These are phyloP conservation scores for Epinephelus coioides DNA, from an alignment of 2,797 vertebrate genomes.

Conservation along the genomic window DNA sequence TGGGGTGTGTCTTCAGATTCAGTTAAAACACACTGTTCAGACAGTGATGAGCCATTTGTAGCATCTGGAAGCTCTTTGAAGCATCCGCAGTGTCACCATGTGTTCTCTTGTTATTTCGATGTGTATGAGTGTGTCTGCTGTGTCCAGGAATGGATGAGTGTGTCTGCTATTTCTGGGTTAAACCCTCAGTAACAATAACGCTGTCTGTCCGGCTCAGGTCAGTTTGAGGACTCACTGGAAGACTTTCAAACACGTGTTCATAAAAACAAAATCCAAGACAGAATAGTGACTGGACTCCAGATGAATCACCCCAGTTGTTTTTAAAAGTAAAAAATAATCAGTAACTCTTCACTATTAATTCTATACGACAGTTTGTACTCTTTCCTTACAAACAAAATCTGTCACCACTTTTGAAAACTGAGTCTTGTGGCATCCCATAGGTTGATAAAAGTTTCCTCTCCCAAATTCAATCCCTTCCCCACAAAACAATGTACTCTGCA, in stretches of 20 bases:
- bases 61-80: too few species aligned
- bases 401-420: too few species aligned
- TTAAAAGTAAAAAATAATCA: background rate
- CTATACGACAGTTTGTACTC: too few species aligned
- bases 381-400: too few species aligned
- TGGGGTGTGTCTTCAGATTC: background rate
- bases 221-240: background rate
- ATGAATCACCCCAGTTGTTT: too few species aligned
- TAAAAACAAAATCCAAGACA: background rate
- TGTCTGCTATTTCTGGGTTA: constrained; percentile 13
- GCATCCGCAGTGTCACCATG: background rate
- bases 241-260: background rate
- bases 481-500: too few species aligned
- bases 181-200: background rate
- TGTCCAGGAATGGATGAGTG: background rate
- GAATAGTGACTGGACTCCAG: background rate
- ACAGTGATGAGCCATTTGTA: background rate
- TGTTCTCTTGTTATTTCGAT: constrained; percentile 4
- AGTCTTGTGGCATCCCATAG: too few species aligned
- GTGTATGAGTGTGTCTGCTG: constrained; percentile 4
- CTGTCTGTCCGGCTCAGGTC: background rate
- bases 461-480: too few species aligned
- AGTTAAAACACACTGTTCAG: background rate
- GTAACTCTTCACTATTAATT: background rate
- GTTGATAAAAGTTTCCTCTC: too few species aligned